These are phyloP conservation scores for Platorchestia sp. DNA, from an alignment of 1,140 invertebrate genomes.

Conservation along the genomic window DNA sequence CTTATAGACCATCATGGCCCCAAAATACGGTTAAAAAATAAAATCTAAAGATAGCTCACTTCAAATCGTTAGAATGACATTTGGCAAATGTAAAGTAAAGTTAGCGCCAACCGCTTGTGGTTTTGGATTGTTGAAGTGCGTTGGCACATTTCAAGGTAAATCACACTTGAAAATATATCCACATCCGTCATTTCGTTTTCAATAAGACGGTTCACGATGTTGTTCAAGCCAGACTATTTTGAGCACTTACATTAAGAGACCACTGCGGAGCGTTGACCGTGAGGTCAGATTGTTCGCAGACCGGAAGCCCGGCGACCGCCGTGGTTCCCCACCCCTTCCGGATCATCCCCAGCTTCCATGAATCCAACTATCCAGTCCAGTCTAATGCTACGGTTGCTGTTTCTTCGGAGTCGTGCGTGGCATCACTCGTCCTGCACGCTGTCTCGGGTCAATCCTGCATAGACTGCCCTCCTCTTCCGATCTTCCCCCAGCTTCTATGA, in stretches of 20 bases:
- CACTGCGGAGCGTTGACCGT: neutral
- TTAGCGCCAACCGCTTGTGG: neutral
- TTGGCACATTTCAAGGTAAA: neutral
- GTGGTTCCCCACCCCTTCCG: neutral
- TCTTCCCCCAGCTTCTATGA: neutral
- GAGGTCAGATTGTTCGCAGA: slow-evolving; percentile 7
- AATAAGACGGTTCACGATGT: neutral
- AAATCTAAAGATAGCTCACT: neutral
- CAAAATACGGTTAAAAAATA: neutral
- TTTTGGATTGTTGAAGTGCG: too few relatives aligned
- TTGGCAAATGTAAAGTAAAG: neutral
- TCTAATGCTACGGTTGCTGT: neutral
- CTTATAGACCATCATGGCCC: neutral
- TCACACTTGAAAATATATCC: neutral
- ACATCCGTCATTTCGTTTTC: neutral
- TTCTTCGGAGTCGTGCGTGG: neutral
- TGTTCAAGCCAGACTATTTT: neutral
- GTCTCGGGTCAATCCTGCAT: too few relatives aligned
- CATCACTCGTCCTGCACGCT: too few relatives aligned
- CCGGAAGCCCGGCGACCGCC: slow-evolving; percentile 17
- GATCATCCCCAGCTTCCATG: neutral
- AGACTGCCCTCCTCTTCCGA: too few relatives aligned
- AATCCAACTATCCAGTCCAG: neutral
- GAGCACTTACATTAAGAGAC: neutral
- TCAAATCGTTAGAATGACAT: neutral